Evolutionary conservation across 2,888 invertebrate genomes (phyloP).

Genomic region (Drosophila anomelani): DNA sequence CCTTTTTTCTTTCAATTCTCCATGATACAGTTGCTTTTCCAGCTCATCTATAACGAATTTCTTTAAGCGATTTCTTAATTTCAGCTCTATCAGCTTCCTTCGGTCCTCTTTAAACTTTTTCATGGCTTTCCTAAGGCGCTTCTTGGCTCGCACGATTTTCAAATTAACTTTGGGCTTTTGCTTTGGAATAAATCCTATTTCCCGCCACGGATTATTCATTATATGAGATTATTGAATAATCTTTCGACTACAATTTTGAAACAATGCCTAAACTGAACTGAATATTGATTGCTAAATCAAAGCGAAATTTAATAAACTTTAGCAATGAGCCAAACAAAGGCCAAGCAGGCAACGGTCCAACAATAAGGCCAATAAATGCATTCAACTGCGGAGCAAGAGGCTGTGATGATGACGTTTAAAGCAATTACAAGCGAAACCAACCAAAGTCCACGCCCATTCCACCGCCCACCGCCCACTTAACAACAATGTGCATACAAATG

Average conservation of each 20-base stretch:
- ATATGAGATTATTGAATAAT: background rate
- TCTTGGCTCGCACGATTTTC: conserved; percentile 6
- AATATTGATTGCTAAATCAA: conserved; percentile 63
- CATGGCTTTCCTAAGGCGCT: conserved; percentile 12
- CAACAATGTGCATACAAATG: conserved; percentile 79
- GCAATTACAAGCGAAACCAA: conserved; percentile 70
- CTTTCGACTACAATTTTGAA: conserved; percentile 20
- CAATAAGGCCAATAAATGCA: conserved; percentile 34
- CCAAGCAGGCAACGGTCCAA: conserved; percentile 5
- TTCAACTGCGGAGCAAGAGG: conserved; percentile 30
- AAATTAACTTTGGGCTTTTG: background rate
- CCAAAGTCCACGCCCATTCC: conserved; percentile 17
- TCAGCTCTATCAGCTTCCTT: background rate
- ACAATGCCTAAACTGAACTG: conserved; percentile 18
- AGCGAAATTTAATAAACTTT: conserved; percentile 60
- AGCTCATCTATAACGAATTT: conserved; percentile 45
- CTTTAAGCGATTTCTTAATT: conserved; percentile 32
- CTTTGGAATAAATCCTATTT: conserved; percentile 21
- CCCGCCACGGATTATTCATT: conserved; percentile 45
- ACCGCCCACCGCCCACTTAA: conserved; percentile 30
- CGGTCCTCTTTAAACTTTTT: background rate
- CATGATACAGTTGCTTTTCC: background rate
- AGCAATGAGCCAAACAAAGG: conserved; percentile 29
- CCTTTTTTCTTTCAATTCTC: background rate
- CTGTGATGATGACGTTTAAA: conserved; percentile 76